Conservation (phyloP, 1,140 invertebrate species). For the Zaprionus africanus region DNA sequence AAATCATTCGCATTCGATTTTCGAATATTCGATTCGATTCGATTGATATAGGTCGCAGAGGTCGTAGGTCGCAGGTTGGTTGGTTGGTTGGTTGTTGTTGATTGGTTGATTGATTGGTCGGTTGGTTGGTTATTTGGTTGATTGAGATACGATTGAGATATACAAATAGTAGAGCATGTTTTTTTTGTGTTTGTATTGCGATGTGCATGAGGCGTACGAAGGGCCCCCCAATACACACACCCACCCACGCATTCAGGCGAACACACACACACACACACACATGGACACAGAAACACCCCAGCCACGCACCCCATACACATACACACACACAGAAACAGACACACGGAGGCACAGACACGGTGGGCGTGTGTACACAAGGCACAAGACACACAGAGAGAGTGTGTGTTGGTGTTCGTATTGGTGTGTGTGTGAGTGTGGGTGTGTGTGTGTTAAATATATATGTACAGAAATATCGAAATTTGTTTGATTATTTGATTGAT, state of each 20-base stretch:
- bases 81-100: conserved; percentile 40
- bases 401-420: conserved; percentile 28
- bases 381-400: conserved; percentile 25
- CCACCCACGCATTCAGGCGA: not conserved
- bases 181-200: conserved; percentile 27
- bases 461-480: conserved; percentile 14
- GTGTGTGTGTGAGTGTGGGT: conserved; percentile 29
- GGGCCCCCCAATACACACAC: conserved; percentile 54
- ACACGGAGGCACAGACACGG: conserved; percentile 12
- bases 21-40: conserved; percentile 33
- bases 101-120: conserved; percentile 51
- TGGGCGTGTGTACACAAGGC: conserved; percentile 56
- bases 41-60: conserved; percentile 19
- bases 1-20: conserved; percentile 52
- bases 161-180: conserved; percentile 32
- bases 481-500: conserved; percentile 30
- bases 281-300: not conserved
- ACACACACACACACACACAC: not conserved
- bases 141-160: conserved; percentile 46
- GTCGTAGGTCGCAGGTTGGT: conserved; percentile 46
- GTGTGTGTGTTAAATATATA: conserved; percentile 30
- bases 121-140: conserved; percentile 47
- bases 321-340: not conserved
- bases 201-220: conserved; percentile 42
- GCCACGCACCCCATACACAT: not conserved